A percentile compares a stretch with the other conserved stretches of the same genome.
phyloP scores from a whole-genome alignment of 2,888 invertebrate genomes.

The Pristionchus fissidentatus region DNA sequence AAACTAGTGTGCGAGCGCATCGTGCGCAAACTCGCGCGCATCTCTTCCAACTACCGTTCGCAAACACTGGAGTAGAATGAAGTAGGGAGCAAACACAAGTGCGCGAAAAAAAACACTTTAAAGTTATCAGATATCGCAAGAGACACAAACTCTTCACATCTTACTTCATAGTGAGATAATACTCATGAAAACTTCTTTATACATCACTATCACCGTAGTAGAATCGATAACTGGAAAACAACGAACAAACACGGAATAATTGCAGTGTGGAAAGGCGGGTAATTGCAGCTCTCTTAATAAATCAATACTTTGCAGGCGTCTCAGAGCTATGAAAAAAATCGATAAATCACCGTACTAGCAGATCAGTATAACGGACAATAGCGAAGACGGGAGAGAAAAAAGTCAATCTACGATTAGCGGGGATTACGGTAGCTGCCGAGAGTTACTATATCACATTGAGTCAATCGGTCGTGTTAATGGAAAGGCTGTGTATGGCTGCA shows the following conservation, averaged over 20 bases:
- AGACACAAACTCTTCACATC: conserved; percentile 7
- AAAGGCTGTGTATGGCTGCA: conserved; percentile 16
- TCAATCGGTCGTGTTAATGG: neutral
- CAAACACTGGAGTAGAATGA: neutral
- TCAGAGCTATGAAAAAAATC: neutral
- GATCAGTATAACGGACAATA: conserved; percentile 11
- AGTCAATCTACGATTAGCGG: conserved; percentile 9
- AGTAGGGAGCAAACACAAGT: neutral
- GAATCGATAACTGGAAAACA: neutral
- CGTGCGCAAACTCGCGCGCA: too few species aligned
- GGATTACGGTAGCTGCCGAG: conserved; percentile 12
- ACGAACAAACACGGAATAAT: neutral
- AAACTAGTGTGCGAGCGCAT: too few species aligned
- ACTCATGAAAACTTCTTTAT: neutral
- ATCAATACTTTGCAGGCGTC: conserved; percentile 23
- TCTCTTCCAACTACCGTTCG: too few species aligned
- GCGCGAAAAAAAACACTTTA: neutral
- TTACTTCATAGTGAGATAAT: neutral
- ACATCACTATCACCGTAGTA: too few species aligned
- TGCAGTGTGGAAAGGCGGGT: neutral
- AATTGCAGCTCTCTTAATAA: too few species aligned
- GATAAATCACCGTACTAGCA: conserved; percentile 18
- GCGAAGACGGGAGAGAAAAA: neutral
- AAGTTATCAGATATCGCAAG: neutral
- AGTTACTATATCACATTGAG: neutral